Percentiles rank a stretch among this genome's conserved stretches.
Evolutionary conservation across 2,113 vertebrate species (phyloP).

Genomic region (Malaclemys terrapin): DNA sequence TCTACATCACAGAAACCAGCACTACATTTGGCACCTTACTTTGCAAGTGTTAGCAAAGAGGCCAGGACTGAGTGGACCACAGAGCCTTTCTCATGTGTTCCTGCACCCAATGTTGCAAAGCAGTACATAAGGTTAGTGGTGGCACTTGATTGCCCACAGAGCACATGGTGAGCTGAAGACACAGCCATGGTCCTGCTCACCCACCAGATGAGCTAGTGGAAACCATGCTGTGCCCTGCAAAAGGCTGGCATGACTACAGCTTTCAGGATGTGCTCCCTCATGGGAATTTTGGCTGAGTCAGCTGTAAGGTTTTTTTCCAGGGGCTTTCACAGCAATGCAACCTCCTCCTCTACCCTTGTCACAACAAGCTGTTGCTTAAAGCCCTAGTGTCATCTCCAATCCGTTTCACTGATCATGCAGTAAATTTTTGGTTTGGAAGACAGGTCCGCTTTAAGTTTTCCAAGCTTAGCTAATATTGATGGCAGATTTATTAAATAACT

Average conservation of each 20-base stretch:
- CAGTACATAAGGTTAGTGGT: background rate
- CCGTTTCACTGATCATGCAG: background rate
- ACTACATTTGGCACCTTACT: background rate
- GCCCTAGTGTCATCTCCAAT: background rate
- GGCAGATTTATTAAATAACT: background rate
- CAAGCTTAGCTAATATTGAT: background rate
- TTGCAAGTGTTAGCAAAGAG: background rate
- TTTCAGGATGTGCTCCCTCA: background rate
- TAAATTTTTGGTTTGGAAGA: background rate
- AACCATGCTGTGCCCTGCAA: background rate
- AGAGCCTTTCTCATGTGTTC: background rate
- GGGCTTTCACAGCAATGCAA: background rate
- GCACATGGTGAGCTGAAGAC: background rate
- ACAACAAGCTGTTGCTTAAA: background rate
- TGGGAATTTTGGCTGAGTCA: background rate
- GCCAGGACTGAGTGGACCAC: background rate
- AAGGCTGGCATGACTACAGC: background rate
- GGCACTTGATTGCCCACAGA: background rate
- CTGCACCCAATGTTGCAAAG: background rate
- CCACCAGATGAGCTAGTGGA: background rate
- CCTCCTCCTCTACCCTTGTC: background rate
- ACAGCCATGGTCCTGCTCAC: background rate
- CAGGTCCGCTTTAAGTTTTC: background rate
- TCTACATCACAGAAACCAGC: conserved; percentile 4
- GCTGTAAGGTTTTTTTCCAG: no score